A percentile compares a stretch with the other conserved stretches of the same genome.
Conservation (phyloP, 2,888 invertebrate genomes). For the Trichogramma evanescens region DNA sequence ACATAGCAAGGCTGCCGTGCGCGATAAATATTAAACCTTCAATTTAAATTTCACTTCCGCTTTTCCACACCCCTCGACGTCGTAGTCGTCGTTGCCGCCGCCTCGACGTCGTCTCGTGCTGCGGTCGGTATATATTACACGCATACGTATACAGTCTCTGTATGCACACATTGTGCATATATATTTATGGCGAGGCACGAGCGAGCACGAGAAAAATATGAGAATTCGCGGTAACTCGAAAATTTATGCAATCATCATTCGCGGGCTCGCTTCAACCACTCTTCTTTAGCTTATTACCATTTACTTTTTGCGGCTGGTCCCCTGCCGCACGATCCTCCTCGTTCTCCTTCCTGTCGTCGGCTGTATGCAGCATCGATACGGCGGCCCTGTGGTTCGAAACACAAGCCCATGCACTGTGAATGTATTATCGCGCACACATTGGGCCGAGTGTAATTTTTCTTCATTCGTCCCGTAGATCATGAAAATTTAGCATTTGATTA, state of each 20-base stretch:
- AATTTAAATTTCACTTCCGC: conserved; percentile 38
- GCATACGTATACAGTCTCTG: no score
- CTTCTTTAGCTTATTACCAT: conserved; percentile 24
- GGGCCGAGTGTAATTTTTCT: no score
- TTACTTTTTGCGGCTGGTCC: neutral
- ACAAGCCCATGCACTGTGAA: no score
- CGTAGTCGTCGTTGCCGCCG: conserved; percentile 15
- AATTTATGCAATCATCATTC: conserved; percentile 23
- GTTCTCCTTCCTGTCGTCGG: no score
- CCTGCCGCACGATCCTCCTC: no score
- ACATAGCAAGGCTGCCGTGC: conserved; percentile 7
- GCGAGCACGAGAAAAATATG: conserved; percentile 13
- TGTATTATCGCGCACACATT: no score
- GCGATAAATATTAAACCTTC: conserved; percentile 40
- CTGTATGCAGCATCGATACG: no score
- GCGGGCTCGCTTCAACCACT: conserved; percentile 15
- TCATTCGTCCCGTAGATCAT: no score
- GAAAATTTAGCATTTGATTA: no score
- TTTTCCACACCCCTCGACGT: conserved; percentile 19
- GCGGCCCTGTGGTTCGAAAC: no score
- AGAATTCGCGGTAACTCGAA: conserved; percentile 18
- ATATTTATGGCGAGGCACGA: neutral
- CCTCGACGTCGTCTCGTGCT: neutral
- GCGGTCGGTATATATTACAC: no score
- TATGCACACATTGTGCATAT: no score